Conservation (phyloP, 2,797 vertebrate species). For the Coendou prehensilis region DNA sequence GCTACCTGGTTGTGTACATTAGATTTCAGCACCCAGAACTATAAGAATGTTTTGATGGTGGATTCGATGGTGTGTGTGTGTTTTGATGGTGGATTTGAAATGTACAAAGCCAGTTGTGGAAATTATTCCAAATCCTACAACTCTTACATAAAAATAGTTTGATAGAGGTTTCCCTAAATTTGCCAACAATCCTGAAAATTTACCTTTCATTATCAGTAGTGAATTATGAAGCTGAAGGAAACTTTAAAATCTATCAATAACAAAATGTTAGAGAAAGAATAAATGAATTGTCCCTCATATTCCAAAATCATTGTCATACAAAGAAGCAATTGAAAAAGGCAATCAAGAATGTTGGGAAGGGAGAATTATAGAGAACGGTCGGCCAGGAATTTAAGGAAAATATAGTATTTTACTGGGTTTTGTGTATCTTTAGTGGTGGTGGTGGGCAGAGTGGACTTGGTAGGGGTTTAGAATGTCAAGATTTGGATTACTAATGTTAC, state of each 20-base stretch:
- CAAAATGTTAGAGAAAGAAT: neutral
- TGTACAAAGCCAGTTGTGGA: neutral
- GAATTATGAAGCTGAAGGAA: neutral
- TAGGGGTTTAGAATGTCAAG: too few relatives aligned
- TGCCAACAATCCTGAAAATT: neutral
- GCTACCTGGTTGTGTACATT: neutral
- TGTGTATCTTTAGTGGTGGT: neutral
- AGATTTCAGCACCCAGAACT: neutral
- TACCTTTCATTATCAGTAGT: neutral
- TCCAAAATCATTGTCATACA: neutral
- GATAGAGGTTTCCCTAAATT: neutral
- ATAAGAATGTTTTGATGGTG: accelerated
- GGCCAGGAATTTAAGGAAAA: neutral
- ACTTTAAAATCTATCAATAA: neutral
- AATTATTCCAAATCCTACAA: neutral
- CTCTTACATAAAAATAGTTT: neutral
- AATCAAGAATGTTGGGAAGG: neutral
- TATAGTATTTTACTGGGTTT: neutral
- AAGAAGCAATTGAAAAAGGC: neutral
- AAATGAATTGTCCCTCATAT: neutral
- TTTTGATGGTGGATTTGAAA: neutral
- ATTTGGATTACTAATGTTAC: neutral
- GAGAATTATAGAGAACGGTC: neutral
- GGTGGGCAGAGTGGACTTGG: neutral
- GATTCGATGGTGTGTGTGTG: neutral